Conservation (phyloP, 2,113 vertebrate species). For the Ahaetulla prasina region DNA sequence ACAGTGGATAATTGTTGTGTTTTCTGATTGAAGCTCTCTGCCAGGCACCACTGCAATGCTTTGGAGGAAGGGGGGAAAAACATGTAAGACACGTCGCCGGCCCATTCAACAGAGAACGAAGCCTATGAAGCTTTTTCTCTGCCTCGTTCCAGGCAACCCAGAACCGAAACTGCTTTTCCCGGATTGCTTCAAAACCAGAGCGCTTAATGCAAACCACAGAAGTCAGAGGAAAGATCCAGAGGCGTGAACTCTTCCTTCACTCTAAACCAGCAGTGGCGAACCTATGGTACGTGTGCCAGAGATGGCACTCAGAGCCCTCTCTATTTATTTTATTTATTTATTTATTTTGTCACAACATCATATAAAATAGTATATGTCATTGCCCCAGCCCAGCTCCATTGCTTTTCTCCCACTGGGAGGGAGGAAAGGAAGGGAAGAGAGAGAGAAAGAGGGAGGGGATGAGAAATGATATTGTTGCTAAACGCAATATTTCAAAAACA, state of each 20-base stretch:
- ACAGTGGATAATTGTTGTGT: slow-evolving; percentile 37
- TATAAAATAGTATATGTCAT: no score
- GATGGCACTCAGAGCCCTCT: no score
- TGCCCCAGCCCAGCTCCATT: no score
- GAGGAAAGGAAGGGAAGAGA: no score
- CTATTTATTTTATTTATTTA: no score
- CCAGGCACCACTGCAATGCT: slow-evolving; percentile 32
- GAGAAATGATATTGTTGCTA: no score
- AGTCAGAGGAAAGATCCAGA: background rate
- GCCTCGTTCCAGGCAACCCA: slow-evolving; percentile 9
- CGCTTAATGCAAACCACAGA: background rate
- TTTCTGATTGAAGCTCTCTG: slow-evolving; percentile 44
- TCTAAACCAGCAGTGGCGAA: background rate
- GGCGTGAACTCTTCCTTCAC: background rate
- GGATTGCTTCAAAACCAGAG: slow-evolving; percentile 1
- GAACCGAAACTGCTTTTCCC: slow-evolving; percentile 8
- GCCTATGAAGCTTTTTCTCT: slow-evolving; percentile 30
- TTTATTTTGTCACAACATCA: no score
- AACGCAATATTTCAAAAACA: no score
- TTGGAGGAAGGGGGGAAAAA: slow-evolving; percentile 13
- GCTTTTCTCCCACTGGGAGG: no score
- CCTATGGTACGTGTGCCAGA: no score
- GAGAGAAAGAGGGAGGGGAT: no score
- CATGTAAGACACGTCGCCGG: accelerated
- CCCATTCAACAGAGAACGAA: slow-evolving; percentile 23